Percentiles rank a stretch among this genome's conserved stretches.
phyloP scores from a whole-genome alignment of 2,888 invertebrate species.

The Caenorhabditis uteleia region DNA sequence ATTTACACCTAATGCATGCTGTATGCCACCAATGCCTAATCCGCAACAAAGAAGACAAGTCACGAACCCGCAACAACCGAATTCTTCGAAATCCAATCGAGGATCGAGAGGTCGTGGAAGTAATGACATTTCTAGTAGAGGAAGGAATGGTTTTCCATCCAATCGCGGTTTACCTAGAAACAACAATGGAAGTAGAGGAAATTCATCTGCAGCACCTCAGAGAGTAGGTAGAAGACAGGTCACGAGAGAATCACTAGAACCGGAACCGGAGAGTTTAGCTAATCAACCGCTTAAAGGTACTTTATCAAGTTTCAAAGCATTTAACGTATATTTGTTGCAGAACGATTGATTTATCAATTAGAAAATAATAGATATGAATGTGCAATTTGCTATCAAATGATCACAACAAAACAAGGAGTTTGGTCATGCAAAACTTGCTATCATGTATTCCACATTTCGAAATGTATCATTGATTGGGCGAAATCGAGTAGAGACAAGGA shows the following conservation, averaged over 20 bases:
- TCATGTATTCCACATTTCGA: constrained; percentile 86
- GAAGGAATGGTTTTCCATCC: no score
- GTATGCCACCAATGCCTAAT: no score
- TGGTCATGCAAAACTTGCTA: constrained; percentile 92
- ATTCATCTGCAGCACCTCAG: not conserved
- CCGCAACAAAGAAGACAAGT: not conserved
- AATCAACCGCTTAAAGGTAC: not conserved
- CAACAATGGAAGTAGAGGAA: not conserved
- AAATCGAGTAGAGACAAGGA: constrained; percentile 50
- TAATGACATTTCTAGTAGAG: no score
- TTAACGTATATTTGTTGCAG: constrained; percentile 21
- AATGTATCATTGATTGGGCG: constrained; percentile 89
- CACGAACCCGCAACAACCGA: not conserved
- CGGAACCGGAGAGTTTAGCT: not conserved
- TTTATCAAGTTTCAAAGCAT: not conserved
- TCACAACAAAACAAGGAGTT: constrained; percentile 80
- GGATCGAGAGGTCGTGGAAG: not conserved
- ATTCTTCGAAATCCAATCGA: not conserved
- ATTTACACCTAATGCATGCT: constrained; percentile 21
- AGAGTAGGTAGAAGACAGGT: not conserved
- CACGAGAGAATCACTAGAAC: not conserved
- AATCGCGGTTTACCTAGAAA: no score
- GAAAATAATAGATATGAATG: constrained; percentile 85
- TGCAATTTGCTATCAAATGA: constrained; percentile 88
- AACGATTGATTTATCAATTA: constrained; percentile 80